Conservation (phyloP, 2,888 invertebrate species). For the Leptopilina myrica region DNA sequence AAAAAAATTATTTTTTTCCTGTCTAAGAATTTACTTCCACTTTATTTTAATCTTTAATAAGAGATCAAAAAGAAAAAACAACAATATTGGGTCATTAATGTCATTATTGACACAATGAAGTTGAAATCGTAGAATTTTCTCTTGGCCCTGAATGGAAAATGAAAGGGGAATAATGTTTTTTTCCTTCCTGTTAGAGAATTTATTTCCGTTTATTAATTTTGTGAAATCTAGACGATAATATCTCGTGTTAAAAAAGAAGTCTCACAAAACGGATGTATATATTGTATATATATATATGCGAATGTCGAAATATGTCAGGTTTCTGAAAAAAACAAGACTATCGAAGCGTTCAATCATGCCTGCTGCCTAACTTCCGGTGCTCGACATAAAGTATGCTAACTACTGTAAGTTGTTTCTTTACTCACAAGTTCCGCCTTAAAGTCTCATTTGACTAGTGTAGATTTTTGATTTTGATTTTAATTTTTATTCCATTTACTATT, state of each 20-base stretch:
- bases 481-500: not conserved
- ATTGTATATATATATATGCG: not conserved
- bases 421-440: slow-evolving; percentile 31
- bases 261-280: slow-evolving; percentile 9
- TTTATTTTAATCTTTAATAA: not conserved
- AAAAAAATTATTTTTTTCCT: too few relatives aligned
- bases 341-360: slow-evolving; percentile 45
- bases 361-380: slow-evolving; percentile 41
- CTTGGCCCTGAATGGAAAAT: too few relatives aligned
- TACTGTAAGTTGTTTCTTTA: slow-evolving; percentile 1
- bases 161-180: too few relatives aligned
- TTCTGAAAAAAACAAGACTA: slow-evolving; percentile 42
- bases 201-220: slow-evolving; percentile 1
- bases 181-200: not conserved
- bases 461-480: not conserved
- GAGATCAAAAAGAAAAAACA: too few relatives aligned
- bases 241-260: not conserved
- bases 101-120: too few relatives aligned
- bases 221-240: not conserved
- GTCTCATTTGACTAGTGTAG: slow-evolving; percentile 4
- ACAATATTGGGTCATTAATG: too few relatives aligned
- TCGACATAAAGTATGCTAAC: slow-evolving; percentile 27
- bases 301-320: slow-evolving; percentile 40
- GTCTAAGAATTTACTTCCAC: not conserved
- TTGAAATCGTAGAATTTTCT: too few relatives aligned